Evolutionary conservation across 2,797 vertebrate genomes (phyloP).

Genomic region (Sebastes trivittatus): DNA sequence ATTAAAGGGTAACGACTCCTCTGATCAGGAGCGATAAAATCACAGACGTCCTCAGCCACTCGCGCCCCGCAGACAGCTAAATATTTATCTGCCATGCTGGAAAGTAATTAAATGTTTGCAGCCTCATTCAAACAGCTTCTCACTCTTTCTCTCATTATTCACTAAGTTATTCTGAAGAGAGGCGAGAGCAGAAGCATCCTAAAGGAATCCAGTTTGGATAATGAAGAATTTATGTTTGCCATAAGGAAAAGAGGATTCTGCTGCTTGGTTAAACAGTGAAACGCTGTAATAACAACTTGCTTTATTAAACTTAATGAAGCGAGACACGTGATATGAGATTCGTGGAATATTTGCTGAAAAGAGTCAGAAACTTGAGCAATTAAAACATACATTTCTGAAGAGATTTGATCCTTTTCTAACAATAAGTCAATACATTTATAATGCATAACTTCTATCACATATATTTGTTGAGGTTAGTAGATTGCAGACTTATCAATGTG

Average conservation of each 20-base stretch:
- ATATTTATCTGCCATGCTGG: slow-evolving; percentile 5
- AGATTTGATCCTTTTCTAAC: too few species aligned
- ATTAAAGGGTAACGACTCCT: neutral
- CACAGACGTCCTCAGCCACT: neutral
- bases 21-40: neutral
- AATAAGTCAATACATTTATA: neutral
- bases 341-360: neutral
- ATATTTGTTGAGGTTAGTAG: neutral
- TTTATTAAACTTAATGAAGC: slow-evolving; percentile 33
- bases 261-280: slow-evolving; percentile 29
- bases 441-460: neutral
- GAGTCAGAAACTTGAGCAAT: neutral
- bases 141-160: slow-evolving; percentile 12
- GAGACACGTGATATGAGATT: neutral
- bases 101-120: slow-evolving; percentile 46
- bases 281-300: neutral
- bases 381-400: neutral
- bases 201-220: neutral
- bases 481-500: too few species aligned
- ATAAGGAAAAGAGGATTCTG: neutral
- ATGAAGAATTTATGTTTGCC: slow-evolving; percentile 16
- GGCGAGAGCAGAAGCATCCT: neutral
- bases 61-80: neutral
- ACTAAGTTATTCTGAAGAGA: neutral
- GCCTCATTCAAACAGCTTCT: neutral